phyloP scores from a whole-genome alignment of 2,888 invertebrate genomes.

The Drosophila stalkeri region DNA sequence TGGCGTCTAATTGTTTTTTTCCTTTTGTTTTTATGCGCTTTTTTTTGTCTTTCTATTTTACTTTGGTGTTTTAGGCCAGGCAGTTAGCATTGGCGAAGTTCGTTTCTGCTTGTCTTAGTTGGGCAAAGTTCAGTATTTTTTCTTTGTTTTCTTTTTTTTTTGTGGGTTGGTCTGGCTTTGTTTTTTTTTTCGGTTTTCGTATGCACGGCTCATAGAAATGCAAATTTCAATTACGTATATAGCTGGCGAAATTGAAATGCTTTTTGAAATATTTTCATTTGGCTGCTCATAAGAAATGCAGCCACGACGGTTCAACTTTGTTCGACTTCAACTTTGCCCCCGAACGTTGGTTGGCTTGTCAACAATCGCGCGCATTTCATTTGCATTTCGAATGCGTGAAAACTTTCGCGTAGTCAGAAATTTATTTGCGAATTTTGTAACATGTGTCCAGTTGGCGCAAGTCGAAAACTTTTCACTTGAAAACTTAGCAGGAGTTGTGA shows the following conservation, averaged over 20 bases:
- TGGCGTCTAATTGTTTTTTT: slow-evolving; percentile 74
- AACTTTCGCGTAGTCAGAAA: slow-evolving; percentile 63
- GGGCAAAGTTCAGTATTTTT: slow-evolving; percentile 18
- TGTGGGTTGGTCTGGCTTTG: not conserved
- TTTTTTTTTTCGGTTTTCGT: slow-evolving; percentile 35
- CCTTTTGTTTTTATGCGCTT: slow-evolving; percentile 44
- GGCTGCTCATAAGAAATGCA: slow-evolving; percentile 72
- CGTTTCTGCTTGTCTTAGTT: slow-evolving; percentile 41
- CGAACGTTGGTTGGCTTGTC: slow-evolving; percentile 46
- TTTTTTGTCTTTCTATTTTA: slow-evolving; percentile 46
- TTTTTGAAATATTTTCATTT: slow-evolving; percentile 73
- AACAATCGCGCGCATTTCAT: slow-evolving; percentile 77
- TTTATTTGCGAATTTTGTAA: slow-evolving; percentile 79
- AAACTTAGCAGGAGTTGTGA: slow-evolving; percentile 48
- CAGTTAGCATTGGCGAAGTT: slow-evolving; percentile 26
- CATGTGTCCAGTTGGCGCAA: slow-evolving; percentile 74
- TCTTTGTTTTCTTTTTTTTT: not conserved
- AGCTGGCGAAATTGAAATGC: slow-evolving; percentile 76
- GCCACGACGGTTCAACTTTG: slow-evolving; percentile 50
- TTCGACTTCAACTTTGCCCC: slow-evolving; percentile 29
- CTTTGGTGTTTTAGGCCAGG: slow-evolving; percentile 19
- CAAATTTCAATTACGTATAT: slow-evolving; percentile 80
- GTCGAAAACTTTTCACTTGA: slow-evolving; percentile 73
- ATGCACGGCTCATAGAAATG: slow-evolving; percentile 67
- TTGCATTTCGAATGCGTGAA: slow-evolving; percentile 74